These are phyloP conservation scores for Todiramphus saurophagus DNA, from an alignment of 2,113 vertebrate species.

Conservation along the genomic window DNA sequence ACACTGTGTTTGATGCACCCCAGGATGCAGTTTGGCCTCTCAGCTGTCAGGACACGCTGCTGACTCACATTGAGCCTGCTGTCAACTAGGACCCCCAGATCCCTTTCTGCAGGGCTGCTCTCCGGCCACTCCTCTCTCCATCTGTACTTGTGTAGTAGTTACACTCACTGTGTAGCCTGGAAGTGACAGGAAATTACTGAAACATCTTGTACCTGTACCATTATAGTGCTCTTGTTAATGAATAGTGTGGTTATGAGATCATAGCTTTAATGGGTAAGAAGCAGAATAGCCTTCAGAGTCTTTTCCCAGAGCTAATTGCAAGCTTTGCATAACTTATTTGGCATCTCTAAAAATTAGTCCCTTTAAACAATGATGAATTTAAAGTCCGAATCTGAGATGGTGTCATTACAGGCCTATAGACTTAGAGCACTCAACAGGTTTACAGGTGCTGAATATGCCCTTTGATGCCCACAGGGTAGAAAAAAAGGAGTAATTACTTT, in stretches of 20 bases:
- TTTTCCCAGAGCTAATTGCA: neutral
- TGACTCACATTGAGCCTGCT: neutral
- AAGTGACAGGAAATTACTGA: neutral
- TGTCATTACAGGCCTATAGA: neutral
- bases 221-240: neutral
- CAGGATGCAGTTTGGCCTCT: neutral
- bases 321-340: neutral
- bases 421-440: neutral
- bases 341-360: neutral
- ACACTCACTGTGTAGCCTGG: neutral
- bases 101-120: neutral
- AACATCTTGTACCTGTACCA: neutral
- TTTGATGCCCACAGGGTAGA: neutral
- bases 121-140: neutral
- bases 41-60: neutral
- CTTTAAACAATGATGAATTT: neutral
- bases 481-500: neutral
- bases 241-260: neutral
- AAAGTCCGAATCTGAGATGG: neutral
- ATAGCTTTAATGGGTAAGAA: neutral
- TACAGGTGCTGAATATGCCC: neutral
- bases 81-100: accelerated
- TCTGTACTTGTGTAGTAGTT: accelerated
- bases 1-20: neutral
- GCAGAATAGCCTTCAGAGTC: neutral